Percentiles rank a stretch among this genome's conserved stretches.
phyloP scores from a whole-genome alignment of 2,888 invertebrate genomes.

The Camponotus fellah region DNA sequence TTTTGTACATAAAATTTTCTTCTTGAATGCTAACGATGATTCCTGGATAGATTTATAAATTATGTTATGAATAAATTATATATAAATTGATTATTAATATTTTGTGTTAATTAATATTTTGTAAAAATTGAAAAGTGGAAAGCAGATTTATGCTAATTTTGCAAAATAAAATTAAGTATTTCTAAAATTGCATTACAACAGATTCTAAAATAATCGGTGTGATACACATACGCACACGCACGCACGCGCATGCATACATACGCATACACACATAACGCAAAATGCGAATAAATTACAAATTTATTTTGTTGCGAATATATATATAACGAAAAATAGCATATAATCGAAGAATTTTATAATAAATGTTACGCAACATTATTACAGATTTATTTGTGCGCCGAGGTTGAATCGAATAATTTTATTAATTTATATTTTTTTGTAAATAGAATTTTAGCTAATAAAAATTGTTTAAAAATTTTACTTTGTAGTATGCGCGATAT shows the following conservation, averaged over 20 bases:
- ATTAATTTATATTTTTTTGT: conserved; percentile 84
- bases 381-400: conserved; percentile 77
- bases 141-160: not conserved
- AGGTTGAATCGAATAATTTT: conserved; percentile 80
- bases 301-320: not conserved
- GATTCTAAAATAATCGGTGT: not conserved
- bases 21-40: conserved; percentile 1
- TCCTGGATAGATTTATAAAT: not conserved
- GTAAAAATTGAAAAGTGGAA: not conserved
- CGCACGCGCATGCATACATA: too few relatives aligned
- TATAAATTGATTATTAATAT: not conserved
- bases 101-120: not conserved
- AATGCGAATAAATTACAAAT: conserved; percentile 17
- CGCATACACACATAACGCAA: too few relatives aligned
- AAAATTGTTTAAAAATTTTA: conserved; percentile 77
- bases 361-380: conserved; percentile 62
- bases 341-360: conserved; percentile 44
- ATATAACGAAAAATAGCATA: not conserved
- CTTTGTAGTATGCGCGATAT: not conserved
- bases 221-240: not conserved
- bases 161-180: not conserved
- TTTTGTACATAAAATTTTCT: conserved; percentile 14
- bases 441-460: conserved; percentile 84
- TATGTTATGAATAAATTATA: not conserved
- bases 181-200: conserved; percentile 8